A percentile compares a stretch with the other conserved stretches of the same genome.
These are phyloP conservation scores for Sula dactylatra DNA, from an alignment of 2,113 vertebrate species.

Conservation along the genomic window DNA sequence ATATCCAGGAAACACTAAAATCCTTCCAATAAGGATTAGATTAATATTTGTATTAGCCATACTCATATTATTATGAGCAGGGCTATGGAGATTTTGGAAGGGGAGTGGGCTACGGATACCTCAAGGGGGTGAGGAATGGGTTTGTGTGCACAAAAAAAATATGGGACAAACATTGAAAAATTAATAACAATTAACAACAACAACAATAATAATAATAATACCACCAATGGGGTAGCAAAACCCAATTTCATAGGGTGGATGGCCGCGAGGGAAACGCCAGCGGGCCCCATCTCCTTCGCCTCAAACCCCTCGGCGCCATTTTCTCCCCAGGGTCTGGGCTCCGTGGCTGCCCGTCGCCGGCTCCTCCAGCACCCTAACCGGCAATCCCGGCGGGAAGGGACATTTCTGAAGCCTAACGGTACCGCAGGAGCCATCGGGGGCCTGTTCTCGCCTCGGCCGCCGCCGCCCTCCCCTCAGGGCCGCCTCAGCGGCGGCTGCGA, in stretches of 20 bases:
- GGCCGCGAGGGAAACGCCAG: accelerated
- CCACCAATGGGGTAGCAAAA: not conserved
- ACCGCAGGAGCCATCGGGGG: not conserved
- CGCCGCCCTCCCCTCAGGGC: not conserved
- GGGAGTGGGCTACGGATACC: not conserved
- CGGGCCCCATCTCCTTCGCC: accelerated
- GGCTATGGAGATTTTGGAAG: not conserved
- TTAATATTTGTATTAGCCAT: conserved; percentile 36
- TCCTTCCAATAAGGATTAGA: conserved; percentile 36
- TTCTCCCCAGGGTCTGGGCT: not conserved
- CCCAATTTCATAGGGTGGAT: accelerated
- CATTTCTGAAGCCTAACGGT: not conserved
- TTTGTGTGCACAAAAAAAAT: not conserved
- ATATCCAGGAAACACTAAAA: conserved; percentile 25
- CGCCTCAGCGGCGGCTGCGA: not conserved
- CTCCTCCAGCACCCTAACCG: not conserved
- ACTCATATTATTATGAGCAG: not conserved
- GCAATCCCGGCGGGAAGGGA: not conserved
- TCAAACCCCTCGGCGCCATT: not conserved
- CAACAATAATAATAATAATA: too few relatives aligned
- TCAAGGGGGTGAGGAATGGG: not conserved
- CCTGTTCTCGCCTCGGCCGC: not conserved
- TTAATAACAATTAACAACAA: too few relatives aligned
- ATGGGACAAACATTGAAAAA: not conserved
- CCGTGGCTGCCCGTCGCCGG: not conserved